These are phyloP conservation scores for Coelopa pilipes DNA, from an alignment of 2,888 invertebrate species.

Conservation along the genomic window DNA sequence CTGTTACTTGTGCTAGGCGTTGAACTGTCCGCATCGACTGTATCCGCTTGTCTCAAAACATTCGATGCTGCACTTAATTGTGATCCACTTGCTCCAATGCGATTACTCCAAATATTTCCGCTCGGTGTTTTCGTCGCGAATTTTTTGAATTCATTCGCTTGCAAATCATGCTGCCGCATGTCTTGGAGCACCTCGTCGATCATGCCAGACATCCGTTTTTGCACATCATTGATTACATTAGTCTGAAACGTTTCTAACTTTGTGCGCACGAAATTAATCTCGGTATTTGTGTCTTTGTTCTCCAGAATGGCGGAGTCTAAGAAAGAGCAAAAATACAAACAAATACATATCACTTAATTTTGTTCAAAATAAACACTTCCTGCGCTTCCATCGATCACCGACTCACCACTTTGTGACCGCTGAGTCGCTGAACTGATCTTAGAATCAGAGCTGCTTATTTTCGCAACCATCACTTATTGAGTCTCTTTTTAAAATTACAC, in stretches of 20 bases:
- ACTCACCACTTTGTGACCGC: slow-evolving; percentile 39
- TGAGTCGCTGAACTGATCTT: slow-evolving; percentile 29
- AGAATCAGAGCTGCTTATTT: slow-evolving; percentile 28
- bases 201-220: slow-evolving; percentile 58
- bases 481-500: neutral
- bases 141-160: slow-evolving; percentile 57
- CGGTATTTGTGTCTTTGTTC: slow-evolving; percentile 39
- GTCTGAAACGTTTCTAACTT: slow-evolving; percentile 55
- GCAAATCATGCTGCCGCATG: slow-evolving; percentile 58
- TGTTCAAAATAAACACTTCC: no score
- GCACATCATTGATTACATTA: slow-evolving; percentile 56
- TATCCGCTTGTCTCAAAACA: neutral
- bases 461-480: slow-evolving; percentile 39
- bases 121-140: slow-evolving; percentile 45
- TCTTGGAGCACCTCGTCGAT: slow-evolving; percentile 63
- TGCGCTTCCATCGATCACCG: neutral
- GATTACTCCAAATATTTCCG: slow-evolving; percentile 52
- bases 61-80: neutral
- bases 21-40: neutral
- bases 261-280: slow-evolving; percentile 50
- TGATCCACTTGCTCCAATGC: slow-evolving; percentile 27
- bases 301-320: neutral
- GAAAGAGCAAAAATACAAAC: neutral
- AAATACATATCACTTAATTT: neutral
- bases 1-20: neutral